Conservation (phyloP, 2,113 vertebrate species). For the Proterorhinus semilunaris region DNA sequence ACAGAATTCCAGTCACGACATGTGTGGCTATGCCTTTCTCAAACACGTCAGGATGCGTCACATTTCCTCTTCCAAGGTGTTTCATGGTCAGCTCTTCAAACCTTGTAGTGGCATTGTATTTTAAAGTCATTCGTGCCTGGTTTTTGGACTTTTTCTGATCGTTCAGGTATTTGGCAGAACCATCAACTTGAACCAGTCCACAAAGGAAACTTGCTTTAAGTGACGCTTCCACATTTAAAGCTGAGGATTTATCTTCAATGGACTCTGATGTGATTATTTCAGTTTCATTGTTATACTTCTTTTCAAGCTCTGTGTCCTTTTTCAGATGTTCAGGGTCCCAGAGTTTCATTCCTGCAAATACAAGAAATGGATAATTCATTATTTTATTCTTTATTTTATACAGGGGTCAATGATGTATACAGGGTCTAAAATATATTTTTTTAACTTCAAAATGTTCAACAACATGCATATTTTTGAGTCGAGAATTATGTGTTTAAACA, state of each 20-base stretch:
- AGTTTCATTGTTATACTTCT: conserved; percentile 23
- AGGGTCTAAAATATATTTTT: no score
- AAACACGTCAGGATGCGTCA: conserved; percentile 39
- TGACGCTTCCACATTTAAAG: conserved; percentile 46
- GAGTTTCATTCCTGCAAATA: conserved; percentile 46
- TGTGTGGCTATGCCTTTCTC: conserved; percentile 46
- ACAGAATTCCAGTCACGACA: conserved; percentile 61
- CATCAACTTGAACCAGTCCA: conserved; percentile 47
- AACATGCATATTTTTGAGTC: no score
- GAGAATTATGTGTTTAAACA: no score
- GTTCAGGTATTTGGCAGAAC: conserved; percentile 59
- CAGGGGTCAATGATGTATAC: no score
- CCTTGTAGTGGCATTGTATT: conserved; percentile 49
- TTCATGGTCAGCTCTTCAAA: conserved; percentile 55
- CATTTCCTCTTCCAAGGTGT: conserved; percentile 43
- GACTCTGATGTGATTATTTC: conserved; percentile 55
- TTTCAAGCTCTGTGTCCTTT: neutral
- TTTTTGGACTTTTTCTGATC: conserved; percentile 42
- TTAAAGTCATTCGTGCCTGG: conserved; percentile 55
- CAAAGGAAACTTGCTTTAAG: conserved; percentile 59
- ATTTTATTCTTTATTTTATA: no score
- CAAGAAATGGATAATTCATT: no score
- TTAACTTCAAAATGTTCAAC: no score
- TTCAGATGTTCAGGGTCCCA: conserved; percentile 44
- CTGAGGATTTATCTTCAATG: conserved; percentile 47